Base-by-base conservation (phyloP, 2,113 vertebrate species). In the Choloepus hoffmanni region DNA sequence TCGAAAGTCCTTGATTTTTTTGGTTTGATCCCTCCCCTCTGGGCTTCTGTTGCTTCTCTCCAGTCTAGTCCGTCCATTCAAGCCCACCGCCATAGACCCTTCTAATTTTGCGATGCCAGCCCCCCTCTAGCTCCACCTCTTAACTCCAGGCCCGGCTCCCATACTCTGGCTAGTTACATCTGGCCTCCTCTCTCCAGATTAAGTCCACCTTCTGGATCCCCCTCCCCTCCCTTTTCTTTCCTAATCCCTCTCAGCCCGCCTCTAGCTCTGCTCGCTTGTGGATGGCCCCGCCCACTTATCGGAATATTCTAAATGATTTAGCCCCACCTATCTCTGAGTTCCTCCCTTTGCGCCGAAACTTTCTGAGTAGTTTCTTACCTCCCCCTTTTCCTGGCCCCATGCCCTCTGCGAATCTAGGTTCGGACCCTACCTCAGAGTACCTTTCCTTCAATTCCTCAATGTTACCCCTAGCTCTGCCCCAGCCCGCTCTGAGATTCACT, bases 1-100 rank as follows among this genome's bases (percentile, higher is more conserved):
- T 89, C 65, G 70, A 85, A 96, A 74, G 26, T 68, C n/a, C 74
- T 91, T 83, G 19, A 26, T 45, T 62, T 36, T 58, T 70, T 90
- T 40, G 21, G 53, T 48, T 95, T 13, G 4, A 76, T 30, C 33
- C n/a, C 11, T 73, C 13, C 16, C 5, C 30, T 82, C n/a, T 82
- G 24, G 3, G 1, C 43, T 48, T 78, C 16, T 19, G 24, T 26
- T 26, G 45, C 62, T 78, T 78, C 45, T 65, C 33, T 82, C 62
- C 33, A 26, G 36, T 50, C 40, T 36, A 4, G 8, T 23, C n/a
- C 65, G 30, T 62, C 67, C 72, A 30, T 13, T 48, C 65, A 62
- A 48, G 26, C 40, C 74, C n/a, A 65, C 10, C n/a, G 23, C 16
- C 72, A 82, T 58, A 53, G 28, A 65, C 2, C 23, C 15, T 48